Evolutionary conservation across 2,888 invertebrate genomes (phyloP).

Genomic region (Caenorhabditis uteleia): DNA sequence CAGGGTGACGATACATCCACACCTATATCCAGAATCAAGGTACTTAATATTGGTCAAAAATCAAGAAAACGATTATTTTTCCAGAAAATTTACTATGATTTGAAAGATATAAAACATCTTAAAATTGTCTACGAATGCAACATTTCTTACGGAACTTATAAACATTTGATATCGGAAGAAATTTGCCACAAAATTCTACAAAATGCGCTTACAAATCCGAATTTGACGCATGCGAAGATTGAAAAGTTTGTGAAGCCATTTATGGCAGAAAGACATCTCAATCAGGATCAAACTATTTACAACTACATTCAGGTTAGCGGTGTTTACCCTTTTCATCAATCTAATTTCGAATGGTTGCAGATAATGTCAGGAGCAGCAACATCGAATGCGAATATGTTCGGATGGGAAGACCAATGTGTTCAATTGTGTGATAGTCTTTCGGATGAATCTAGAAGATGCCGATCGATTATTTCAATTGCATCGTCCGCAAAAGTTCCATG

Average conservation of each 20-base stretch:
- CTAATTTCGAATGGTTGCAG: no score
- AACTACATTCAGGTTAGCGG: constrained; percentile 55
- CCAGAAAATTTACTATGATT: constrained; percentile 17
- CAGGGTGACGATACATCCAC: constrained; percentile 4
- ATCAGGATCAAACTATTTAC: constrained; percentile 51
- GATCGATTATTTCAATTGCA: constrained; percentile 53
- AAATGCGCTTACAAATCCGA: constrained; percentile 38
- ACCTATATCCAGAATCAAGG: constrained; percentile 24
- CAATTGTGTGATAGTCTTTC: constrained; percentile 46
- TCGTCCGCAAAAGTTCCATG: constrained; percentile 49
- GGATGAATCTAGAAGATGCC: constrained; percentile 44
- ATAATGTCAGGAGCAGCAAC: no score
- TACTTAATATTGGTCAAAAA: no score
- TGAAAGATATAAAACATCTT: constrained; percentile 35
- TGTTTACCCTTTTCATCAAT: no score
- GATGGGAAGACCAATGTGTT: constrained; percentile 56
- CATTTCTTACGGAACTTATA: constrained; percentile 26
- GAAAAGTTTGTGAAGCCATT: constrained; percentile 54
- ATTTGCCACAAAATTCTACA: constrained; percentile 49
- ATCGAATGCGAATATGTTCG: constrained; percentile 12
- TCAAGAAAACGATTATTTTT: no score
- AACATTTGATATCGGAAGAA: constrained; percentile 27
- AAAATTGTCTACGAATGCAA: constrained; percentile 36
- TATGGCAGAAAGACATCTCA: constrained; percentile 51
- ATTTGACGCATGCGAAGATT: constrained; percentile 41